These are phyloP conservation scores for Mechanitis mazaeus DNA, from an alignment of 2,888 invertebrate species.

Conservation along the genomic window DNA sequence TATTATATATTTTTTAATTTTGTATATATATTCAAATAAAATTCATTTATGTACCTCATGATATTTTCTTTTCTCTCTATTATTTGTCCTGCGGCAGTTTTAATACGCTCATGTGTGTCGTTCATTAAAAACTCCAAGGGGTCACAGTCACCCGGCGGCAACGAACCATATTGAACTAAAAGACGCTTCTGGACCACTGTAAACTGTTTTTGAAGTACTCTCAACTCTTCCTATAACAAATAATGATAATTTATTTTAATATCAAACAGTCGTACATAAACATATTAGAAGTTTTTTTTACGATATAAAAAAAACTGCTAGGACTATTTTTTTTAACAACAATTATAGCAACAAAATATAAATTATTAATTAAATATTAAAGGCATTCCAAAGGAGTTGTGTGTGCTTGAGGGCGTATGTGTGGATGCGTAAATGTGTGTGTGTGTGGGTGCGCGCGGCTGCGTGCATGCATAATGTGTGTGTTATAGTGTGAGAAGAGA, in stretches of 20 bases:
- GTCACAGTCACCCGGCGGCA: constrained; percentile 84
- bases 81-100: constrained; percentile 64
- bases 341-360: no score
- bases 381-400: no score
- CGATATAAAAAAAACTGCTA: no score
- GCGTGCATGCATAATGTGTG: no score
- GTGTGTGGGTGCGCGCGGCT: no score
- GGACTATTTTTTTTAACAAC: no score
- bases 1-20: constrained; percentile 12
- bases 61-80: constrained; percentile 58
- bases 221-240: constrained; percentile 58
- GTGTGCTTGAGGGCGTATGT: no score
- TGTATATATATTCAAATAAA: constrained; percentile 7
- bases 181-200: constrained; percentile 85
- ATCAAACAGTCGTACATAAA: not conserved
- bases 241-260: not conserved
- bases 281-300: no score
- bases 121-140: constrained; percentile 83
- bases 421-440: no score
- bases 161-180: constrained; percentile 85
- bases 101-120: constrained; percentile 81
- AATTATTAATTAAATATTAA: no score
- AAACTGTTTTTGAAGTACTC: constrained; percentile 82
- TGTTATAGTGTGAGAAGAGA: no score
- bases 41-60: constrained; percentile 41